Conservation (phyloP, 1,140 invertebrate species). For the Amyelois transitella region DNA sequence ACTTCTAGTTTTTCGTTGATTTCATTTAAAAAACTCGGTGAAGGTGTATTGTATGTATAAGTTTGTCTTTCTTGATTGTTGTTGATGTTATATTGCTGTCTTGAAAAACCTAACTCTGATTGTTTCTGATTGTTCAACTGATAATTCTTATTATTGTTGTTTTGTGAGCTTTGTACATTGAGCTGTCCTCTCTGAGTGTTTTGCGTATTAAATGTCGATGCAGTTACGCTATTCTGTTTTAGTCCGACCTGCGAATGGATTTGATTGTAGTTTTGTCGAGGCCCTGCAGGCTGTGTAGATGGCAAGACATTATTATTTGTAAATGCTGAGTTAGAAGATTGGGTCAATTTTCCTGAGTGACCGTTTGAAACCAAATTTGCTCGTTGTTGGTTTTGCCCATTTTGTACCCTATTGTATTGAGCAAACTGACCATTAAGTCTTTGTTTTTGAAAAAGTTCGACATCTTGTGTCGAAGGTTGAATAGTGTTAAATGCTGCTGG, state of each 20-base stretch:
- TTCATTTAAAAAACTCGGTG: conserved; percentile 16
- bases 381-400: conserved; percentile 13
- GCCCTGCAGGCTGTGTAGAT: conserved; percentile 13
- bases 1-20: conserved; percentile 21
- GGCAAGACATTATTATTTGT: conserved; percentile 14
- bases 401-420: conserved; percentile 21
- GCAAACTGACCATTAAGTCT: conserved; percentile 23
- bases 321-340: conserved; percentile 9
- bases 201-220: conserved; percentile 10
- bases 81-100: conserved; percentile 20
- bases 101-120: conserved; percentile 13
- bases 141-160: conserved; percentile 13
- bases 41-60: conserved; percentile 18
- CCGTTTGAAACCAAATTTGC: conserved; percentile 23
- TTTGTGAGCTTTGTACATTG: conserved; percentile 19
- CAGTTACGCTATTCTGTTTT: conserved; percentile 13
- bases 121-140: conserved; percentile 21
- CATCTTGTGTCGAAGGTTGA: conserved; percentile 15
- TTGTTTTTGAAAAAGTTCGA: conserved; percentile 35
- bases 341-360: conserved; percentile 22
- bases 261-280: conserved; percentile 12
- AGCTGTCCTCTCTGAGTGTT: conserved; percentile 15
- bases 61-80: conserved; percentile 21
- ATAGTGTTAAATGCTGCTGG: conserved; percentile 26
- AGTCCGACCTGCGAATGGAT: conserved; percentile 13